These are phyloP conservation scores for Cancer borealis DNA, from an alignment of 2,888 invertebrate genomes.

Conservation along the genomic window DNA sequence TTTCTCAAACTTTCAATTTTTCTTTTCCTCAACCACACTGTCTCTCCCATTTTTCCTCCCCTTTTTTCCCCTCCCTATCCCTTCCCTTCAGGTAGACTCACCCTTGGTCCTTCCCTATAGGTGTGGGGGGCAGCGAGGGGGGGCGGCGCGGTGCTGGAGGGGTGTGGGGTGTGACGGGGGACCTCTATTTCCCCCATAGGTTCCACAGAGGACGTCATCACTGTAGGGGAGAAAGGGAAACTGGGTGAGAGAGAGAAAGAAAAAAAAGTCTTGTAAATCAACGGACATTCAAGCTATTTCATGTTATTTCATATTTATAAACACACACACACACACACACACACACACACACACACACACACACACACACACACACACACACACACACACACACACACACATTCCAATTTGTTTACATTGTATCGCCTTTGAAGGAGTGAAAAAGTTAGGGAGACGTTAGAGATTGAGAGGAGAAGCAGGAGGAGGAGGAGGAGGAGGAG, in stretches of 20 bases:
- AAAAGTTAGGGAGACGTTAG: neutral
- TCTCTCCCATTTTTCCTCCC: too few species aligned
- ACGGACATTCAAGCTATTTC: neutral
- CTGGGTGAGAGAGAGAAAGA: neutral
- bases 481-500: neutral
- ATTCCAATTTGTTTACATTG: neutral
- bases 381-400: neutral
- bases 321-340: too few species aligned
- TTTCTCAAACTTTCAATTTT: too few species aligned
- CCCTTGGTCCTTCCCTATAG: neutral
- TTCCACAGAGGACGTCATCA: neutral
- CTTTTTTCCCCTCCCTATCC: too few species aligned
- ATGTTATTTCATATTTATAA: neutral
- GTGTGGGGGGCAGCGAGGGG: neutral
- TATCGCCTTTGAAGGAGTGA: neutral
- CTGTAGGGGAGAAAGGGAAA: neutral
- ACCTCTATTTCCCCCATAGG: neutral
- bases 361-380: too few species aligned
- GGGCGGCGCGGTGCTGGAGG: neutral
- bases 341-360: neutral
- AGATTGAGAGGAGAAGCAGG: neutral
- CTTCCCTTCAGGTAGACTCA: neutral
- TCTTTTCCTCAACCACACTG: too few species aligned
- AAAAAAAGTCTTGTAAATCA: neutral
- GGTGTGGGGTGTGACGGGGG: neutral